Conservation (phyloP, 2,113 vertebrate species). For the Pantherophis guttatus region DNA sequence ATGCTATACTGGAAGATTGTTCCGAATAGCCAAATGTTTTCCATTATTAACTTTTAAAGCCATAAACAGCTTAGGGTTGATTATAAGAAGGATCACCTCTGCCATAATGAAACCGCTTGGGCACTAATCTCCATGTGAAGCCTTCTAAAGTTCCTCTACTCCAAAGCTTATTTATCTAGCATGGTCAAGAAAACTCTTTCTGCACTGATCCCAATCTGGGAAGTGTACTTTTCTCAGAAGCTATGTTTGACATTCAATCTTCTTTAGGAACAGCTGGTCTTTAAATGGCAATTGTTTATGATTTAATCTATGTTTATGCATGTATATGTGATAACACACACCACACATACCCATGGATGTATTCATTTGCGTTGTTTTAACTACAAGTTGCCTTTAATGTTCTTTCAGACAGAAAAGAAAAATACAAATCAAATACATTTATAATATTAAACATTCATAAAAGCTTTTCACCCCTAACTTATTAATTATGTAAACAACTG, state of each 20-base stretch:
- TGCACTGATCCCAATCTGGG: neutral
- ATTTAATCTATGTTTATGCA: neutral
- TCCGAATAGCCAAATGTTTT: neutral
- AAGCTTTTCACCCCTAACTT: neutral
- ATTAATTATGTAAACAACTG: neutral
- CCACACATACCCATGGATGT: neutral
- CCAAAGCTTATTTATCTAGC: neutral
- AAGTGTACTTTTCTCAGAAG: neutral
- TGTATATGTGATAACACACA: neutral
- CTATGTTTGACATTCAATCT: neutral
- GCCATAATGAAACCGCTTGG: neutral
- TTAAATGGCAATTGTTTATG: neutral
- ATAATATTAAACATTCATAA: neutral
- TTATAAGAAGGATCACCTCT: neutral
- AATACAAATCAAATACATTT: neutral
- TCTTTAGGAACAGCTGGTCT: neutral
- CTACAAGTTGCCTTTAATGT: neutral
- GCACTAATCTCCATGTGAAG: neutral
- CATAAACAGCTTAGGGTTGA: neutral
- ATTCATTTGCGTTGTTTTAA: neutral
- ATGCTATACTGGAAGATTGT: neutral
- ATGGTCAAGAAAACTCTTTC: neutral
- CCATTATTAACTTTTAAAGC: neutral
- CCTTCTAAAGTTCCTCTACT: neutral
- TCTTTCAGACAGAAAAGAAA: neutral